Conservation (phyloP, 2,888 invertebrate species). For the Heteromurus nitidus region DNA sequence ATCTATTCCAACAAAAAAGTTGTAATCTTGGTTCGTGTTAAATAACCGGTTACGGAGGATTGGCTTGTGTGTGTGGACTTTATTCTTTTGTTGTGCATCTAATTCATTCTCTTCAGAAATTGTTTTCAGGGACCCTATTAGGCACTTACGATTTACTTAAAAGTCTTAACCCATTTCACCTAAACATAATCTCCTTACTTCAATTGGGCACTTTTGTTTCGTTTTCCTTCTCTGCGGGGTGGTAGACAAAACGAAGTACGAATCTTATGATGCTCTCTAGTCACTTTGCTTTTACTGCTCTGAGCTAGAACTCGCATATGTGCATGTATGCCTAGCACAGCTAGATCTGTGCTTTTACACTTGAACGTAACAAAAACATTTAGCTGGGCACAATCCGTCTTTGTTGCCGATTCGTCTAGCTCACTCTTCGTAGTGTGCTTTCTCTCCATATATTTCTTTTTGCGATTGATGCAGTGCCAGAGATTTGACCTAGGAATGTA, state of each 20-base stretch:
- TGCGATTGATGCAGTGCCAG: not conserved
- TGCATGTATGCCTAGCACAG: not conserved
- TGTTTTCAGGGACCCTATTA: not conserved
- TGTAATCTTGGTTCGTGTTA: constrained; percentile 2
- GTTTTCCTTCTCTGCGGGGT: not conserved
- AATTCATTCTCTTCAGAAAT: too few relatives aligned
- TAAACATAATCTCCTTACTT: constrained; percentile 33
- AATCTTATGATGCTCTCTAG: not conserved
- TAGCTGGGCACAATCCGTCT: constrained; percentile 1
- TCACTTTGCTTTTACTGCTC: not conserved
- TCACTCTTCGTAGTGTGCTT: not conserved
- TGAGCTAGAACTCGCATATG: not conserved
- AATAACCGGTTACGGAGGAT: constrained; percentile 21
- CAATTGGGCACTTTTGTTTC: not conserved
- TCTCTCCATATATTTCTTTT: not conserved
- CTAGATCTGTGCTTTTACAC: not conserved
- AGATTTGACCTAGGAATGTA: not conserved
- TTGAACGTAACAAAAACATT: not conserved
- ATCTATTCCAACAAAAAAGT: not conserved
- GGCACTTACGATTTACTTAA: constrained; percentile 28
- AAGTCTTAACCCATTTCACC: constrained; percentile 33
- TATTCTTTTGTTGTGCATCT: not conserved
- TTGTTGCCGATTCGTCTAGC: not conserved
- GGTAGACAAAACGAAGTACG: not conserved
- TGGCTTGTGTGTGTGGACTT: not conserved